These are phyloP conservation scores for Pycnonotus jocosus DNA, from an alignment of 2,113 vertebrate species.

Conservation along the genomic window DNA sequence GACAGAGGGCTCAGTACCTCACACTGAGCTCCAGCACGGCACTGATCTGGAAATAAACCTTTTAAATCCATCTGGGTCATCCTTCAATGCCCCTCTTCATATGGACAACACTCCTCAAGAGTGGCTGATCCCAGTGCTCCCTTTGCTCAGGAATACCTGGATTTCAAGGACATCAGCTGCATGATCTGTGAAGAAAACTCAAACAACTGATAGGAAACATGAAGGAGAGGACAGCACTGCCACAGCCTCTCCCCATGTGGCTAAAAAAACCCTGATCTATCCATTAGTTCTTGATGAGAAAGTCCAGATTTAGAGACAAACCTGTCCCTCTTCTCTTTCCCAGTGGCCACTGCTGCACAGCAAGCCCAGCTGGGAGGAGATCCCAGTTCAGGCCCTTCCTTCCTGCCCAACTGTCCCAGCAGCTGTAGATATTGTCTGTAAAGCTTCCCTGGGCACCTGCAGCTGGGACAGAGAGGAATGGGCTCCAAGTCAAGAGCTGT, in stretches of 20 bases:
- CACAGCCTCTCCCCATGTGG: accelerated
- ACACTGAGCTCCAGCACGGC: not conserved
- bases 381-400: not conserved
- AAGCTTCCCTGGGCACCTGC: not conserved
- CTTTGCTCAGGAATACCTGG: not conserved
- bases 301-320: not conserved
- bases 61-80: not conserved
- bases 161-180: not conserved
- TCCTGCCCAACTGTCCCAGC: not conserved
- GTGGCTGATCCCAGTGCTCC: accelerated
- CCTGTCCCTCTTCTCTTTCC: not conserved
- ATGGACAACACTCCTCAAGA: not conserved
- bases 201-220: accelerated
- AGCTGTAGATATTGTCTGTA: not conserved
- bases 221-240: not conserved
- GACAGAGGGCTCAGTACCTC: not conserved
- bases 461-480: not conserved
- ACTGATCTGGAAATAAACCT: not conserved
- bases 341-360: not conserved
- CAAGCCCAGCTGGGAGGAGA: not conserved
- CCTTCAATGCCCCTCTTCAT: not conserved
- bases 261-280: not conserved
- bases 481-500: not conserved
- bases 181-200: not conserved
- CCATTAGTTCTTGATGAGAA: not conserved